Base-by-base conservation (phyloP, 2,113 vertebrate genomes). In the Nycticryphes semicollaris region DNA sequence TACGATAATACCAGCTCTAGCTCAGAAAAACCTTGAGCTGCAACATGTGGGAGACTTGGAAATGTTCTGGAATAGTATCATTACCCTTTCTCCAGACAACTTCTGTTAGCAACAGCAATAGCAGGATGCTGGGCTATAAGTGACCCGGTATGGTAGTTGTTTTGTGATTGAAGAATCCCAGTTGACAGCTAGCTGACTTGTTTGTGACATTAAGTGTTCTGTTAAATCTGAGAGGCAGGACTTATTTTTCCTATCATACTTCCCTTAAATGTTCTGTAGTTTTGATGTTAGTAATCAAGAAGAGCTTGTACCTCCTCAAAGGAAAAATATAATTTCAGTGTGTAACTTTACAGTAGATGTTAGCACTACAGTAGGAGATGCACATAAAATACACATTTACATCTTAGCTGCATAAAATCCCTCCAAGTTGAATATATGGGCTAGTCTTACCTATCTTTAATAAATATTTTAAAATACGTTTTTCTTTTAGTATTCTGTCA, bases 281-380 rank as follows among this genome's bases (percentile, higher is more conserved):
- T 91, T 45, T 64, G 30, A 35, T 62, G 18, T 43, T 73, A 69
- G 15, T 18, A 60, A 1, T 76, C 24, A 82, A 88, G 24, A 53
- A 92, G 45, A 37, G 39, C 47, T 77, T 30, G 27, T 35, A 41
- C 33, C 68, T 64, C 12, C 20, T 70, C n/a, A 63, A 63, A 69
- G 62, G 19, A 59, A 45, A 48, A 73, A 74, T 56, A 9, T 31
- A 66, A 41, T 43, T 18, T 73, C 27, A 18, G 4, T 83, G n/a
- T 23, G 45, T 87, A 27, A 30, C 33, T 70, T 84, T 7, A n/a
- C n/a, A 50, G 51, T 17, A 47, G 33, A 16, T 50, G 25, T n/a
- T 68, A 28, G 47, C 28, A 3, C 43, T 74, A 2, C 6, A 21
- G 27, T 39, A 84, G 41, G 1, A 0, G 60, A 14, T 0, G 1